Evolutionary conservation across 2,113 vertebrate genomes (phyloP), one percentile per base, ranked within the genome.

Genomic region (Cyanocitta stelleri): DNA sequence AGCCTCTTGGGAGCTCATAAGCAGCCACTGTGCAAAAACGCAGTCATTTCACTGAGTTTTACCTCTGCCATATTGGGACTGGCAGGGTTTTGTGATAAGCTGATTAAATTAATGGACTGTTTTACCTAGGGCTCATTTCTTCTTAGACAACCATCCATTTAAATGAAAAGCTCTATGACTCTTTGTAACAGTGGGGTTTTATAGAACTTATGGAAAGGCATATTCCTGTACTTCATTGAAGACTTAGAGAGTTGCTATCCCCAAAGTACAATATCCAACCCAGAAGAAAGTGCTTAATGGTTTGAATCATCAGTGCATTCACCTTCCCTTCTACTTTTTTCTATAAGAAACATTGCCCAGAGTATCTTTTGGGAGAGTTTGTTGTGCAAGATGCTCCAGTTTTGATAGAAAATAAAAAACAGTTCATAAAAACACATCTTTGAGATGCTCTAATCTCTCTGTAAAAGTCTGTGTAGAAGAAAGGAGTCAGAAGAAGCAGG

Each of bases 21-120:
- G 83, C 85, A 86, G 85, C 59, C 58, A 46, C 29, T 35, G 63
- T 93, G 76, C 59, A 90, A 67, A 80, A 46, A 15, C 6, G 7
- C 6, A 17, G 21, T 11, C 10, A 3, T 13, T 30, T 41, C 35
- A 64, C 46, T 6, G 43, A 66, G 21, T 74, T 94, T 88, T 80
- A 86, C 72, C 35, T 62, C 79, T 96, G 86, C 59, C 68, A 26
- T 43, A 29, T 51, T 74, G 83, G 48, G 33, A 74, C 39, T 54
- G 55, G 39, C 35, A 52, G 27, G 27, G 86, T 74, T 86, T 48
- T 81, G 37, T 35, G 39, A 71, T 44, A 77, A 83, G 7, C 22
- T 87, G 80, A 93, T 92, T 52, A 90, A 95, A 74, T 68, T 92
- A 95, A 89, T 88, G 41, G 79, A 44, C 84, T 84, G 44, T 75